Conservation (phyloP, 2,888 invertebrate species). For the Nebria brevicollis region DNA sequence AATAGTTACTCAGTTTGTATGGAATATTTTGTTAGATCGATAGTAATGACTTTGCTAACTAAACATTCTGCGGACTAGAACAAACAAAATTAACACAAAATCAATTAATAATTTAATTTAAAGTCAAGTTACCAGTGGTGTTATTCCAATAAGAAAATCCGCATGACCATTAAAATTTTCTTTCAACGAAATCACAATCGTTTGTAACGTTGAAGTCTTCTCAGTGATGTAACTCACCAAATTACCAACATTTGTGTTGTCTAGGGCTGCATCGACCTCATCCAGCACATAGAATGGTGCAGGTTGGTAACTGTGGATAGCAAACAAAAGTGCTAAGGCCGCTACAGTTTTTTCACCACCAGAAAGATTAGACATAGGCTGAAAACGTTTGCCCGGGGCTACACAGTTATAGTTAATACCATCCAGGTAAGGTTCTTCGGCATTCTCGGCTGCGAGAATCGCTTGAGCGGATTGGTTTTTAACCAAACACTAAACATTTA, state of each 20-base stretch:
- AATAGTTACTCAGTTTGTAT: not conserved
- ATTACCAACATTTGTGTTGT: slow-evolving; percentile 99
- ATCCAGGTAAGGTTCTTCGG: slow-evolving; percentile 98
- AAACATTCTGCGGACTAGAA: slow-evolving; percentile 90
- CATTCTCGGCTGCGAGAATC: slow-evolving; percentile 96
- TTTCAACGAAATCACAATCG: slow-evolving; percentile 98
- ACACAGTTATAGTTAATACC: slow-evolving; percentile 99
- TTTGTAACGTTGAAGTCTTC: slow-evolving; percentile 89
- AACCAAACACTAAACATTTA: slow-evolving; percentile 74
- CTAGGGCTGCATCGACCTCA: slow-evolving; percentile 99
- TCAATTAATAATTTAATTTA: not conserved
- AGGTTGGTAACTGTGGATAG: slow-evolving; percentile 97
- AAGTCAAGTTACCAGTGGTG: slow-evolving; percentile 80
- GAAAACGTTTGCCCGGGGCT: slow-evolving; percentile 98
- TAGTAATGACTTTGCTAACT: slow-evolving; percentile 87
- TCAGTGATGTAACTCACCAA: slow-evolving; percentile 97
- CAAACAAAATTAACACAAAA: not conserved
- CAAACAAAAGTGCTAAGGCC: slow-evolving; percentile 95
- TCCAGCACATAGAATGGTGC: slow-evolving; percentile 99
- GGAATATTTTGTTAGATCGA: slow-evolving; percentile 76
- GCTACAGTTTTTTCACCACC: slow-evolving; percentile 99
- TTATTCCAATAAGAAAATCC: slow-evolving; percentile 96
- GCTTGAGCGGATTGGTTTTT: slow-evolving; percentile 97
- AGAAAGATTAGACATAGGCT: slow-evolving; percentile 99
- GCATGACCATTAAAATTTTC: slow-evolving; percentile 99